These are phyloP conservation scores for Heliconius ethilla DNA, from an alignment of 2,888 invertebrate genomes.

Conservation along the genomic window DNA sequence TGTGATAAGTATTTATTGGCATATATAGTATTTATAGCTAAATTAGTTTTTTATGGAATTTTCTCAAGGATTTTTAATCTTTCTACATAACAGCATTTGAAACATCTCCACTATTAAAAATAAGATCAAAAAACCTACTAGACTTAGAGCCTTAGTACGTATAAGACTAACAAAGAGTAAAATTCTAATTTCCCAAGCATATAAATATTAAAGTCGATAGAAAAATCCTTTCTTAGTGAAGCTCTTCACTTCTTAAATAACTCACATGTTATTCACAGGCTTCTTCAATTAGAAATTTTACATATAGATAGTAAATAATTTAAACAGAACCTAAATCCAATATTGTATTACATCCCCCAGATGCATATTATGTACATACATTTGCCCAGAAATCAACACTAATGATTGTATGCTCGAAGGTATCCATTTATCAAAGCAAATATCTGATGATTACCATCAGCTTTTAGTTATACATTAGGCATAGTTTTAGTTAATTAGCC, in stretches of 20 bases:
- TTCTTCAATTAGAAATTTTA: too few relatives aligned
- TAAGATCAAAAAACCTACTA: too few relatives aligned
- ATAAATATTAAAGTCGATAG: too few relatives aligned
- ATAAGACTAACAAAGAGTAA: too few relatives aligned
- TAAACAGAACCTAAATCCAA: background rate
- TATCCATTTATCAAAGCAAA: conserved; percentile 12
- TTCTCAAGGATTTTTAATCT: background rate
- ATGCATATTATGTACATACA: background rate
- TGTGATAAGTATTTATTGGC: background rate
- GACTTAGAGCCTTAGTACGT: too few relatives aligned
- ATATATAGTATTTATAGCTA: background rate
- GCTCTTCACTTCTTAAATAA: too few relatives aligned
- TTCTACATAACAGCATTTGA: background rate
- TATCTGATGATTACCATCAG: conserved; percentile 9
- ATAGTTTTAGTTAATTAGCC: conserved; percentile 17
- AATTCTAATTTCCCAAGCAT: too few relatives aligned
- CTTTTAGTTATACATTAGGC: conserved; percentile 11
- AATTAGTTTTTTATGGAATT: background rate
- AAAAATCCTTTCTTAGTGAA: too few relatives aligned
- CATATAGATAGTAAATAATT: background rate
- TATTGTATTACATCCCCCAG: background rate
- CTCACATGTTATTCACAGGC: too few relatives aligned
- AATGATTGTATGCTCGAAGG: conserved; percentile 7
- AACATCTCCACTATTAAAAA: background rate
- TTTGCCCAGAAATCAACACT: background rate